A percentile compares a stretch with the other conserved stretches of the same genome.
These are phyloP conservation scores for Cantharis lateralis DNA, from an alignment of 2,888 invertebrate genomes.

Conservation along the genomic window DNA sequence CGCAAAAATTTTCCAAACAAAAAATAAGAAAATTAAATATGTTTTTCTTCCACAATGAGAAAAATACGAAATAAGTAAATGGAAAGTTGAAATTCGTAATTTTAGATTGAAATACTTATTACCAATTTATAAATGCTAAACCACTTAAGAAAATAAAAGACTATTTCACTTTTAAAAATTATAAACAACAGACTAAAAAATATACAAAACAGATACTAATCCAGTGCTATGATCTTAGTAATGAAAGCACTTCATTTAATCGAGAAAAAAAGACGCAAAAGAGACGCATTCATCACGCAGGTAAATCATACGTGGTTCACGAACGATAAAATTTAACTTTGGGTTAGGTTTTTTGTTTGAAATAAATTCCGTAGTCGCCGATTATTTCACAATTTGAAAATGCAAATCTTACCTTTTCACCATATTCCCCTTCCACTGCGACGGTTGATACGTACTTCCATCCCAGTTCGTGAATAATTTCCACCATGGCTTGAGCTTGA, in stretches of 20 bases:
- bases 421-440: slow-evolving; percentile 78
- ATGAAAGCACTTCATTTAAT: too few species aligned
- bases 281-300: too few species aligned
- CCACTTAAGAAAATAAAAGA: not conserved
- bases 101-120: not conserved
- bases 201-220: too few species aligned
- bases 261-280: too few species aligned
- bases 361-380: not conserved
- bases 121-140: not conserved
- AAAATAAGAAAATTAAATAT: not conserved
- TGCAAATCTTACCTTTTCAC: slow-evolving; percentile 65
- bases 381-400: slow-evolving; percentile 2
- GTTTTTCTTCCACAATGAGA: not conserved
- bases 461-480: slow-evolving; percentile 67
- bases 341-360: slow-evolving; percentile 3
- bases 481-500: slow-evolving; percentile 71
- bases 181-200: too few species aligned
- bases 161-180: too few species aligned
- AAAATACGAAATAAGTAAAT: not conserved
- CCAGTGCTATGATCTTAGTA: too few species aligned
- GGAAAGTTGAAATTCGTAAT: not conserved
- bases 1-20: not conserved
- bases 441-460: slow-evolving; percentile 80
- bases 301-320: not conserved
- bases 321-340: not conserved